Evolutionary conservation across 1,140 invertebrate species (phyloP).

Genomic region (Yoshiicerus persimilis): DNA sequence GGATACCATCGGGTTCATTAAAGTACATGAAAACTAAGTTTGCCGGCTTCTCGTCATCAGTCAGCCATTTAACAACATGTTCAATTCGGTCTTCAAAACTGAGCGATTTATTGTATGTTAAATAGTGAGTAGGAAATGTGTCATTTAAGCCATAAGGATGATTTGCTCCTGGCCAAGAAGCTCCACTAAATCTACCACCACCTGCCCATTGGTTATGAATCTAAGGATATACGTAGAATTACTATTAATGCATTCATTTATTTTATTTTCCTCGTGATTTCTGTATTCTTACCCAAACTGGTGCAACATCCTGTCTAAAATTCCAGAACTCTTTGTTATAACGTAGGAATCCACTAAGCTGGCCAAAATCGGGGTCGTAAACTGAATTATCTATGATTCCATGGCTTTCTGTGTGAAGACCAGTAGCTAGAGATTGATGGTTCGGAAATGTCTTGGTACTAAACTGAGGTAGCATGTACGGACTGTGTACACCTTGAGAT

Average conservation of each 20-base stretch:
- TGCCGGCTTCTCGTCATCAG: constrained; percentile 58
- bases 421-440: constrained; percentile 76
- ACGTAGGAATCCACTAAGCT: constrained; percentile 45
- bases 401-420: constrained; percentile 63
- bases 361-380: constrained; percentile 61
- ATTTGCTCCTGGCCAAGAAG: constrained; percentile 64
- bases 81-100: constrained; percentile 63
- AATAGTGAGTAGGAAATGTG: not conserved
- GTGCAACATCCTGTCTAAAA: constrained; percentile 58
- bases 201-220: constrained; percentile 61
- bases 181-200: constrained; percentile 65
- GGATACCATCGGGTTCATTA: constrained; percentile 67
- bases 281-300: constrained; percentile 59
- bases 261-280: not conserved
- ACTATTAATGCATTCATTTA: not conserved
- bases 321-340: constrained; percentile 57
- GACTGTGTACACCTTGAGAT: constrained; percentile 60
- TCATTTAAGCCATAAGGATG: constrained; percentile 28
- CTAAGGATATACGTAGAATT: constrained; percentile 61
- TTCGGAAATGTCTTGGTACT: constrained; percentile 77
- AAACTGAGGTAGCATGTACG: constrained; percentile 65
- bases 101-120: constrained; percentile 55
- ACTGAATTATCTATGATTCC: constrained; percentile 70
- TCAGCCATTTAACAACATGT: constrained; percentile 67
- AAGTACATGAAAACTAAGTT: constrained; percentile 71